Base-by-base conservation (phyloP, 1,140 invertebrate species). In the Penaeus japonicus region DNA sequence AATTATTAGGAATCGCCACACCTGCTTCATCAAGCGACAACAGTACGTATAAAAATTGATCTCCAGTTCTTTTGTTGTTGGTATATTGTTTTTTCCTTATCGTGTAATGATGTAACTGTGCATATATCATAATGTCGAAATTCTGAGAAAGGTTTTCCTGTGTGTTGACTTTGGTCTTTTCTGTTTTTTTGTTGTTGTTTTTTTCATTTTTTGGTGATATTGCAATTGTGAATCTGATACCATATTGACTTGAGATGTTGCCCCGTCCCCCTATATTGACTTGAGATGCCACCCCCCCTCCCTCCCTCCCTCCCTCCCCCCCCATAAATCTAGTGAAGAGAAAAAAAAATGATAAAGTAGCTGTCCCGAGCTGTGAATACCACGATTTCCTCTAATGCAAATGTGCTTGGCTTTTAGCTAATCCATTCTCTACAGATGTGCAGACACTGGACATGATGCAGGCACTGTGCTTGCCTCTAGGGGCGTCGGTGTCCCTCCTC, bases 401-500 rank as follows among this genome's bases (percentile, higher is more conserved):
- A 65, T 65, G 30, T 57, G 73, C 15, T 70, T 84, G 22, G 32
- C 30, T 84, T 18, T 27, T 30, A 55, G 39, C 39, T 54, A 39
- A 90, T 70, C 80, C 54, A 89, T 91, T 89, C 90, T 91, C 91
- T 91, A 89, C 95, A 96, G 96, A 96, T 93, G 95, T 98, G 57
- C 97, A 98, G 93, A 99, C 98, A 0, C 93, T 99, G 92, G 98
- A 99, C 93, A 98, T 97, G 85, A 97, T 98, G 95, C 98, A 99
- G 93, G 98, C 98, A 90, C 94, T 99, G 91, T 99, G 98, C 94
- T 94, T 99, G 92, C 98, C 98, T 84, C 94, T 99, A 79, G 97
- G 97, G 92, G 98, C 98, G 91, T 99, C 98, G 86, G 96, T 99
- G 91, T 98, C 98, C 84, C 94, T 99, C 85, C 95, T 99, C 27